Base-by-base conservation (phyloP, 92 coral and sea anemone genomes). In the Parazoanthus atlanticus region DNA sequence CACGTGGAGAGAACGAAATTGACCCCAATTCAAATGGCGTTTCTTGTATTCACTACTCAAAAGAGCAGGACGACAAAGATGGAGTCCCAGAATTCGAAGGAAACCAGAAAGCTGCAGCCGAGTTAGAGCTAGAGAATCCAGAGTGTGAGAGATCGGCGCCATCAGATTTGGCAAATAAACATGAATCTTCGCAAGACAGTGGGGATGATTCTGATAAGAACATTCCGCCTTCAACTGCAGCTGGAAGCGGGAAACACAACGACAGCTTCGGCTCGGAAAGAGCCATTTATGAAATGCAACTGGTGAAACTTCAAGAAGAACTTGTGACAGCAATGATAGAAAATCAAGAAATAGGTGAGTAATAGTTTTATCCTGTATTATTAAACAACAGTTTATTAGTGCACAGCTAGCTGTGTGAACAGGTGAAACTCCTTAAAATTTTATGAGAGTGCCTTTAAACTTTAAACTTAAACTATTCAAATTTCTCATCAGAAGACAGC, bases 281-380 rank as follows among this genome's bases (percentile, higher is more conserved):
- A 64, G 82, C 88, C 43, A 90, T 97, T 38, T 97, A 97, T 84
- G 99, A 97, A 89, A 92, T 93, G 91, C 99, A 97, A 88, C 93
- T 97, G 1, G 93, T 92, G 12, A 98, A 97, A 74, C 95, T 97
- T 25, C 99, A 97, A 69, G 99, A 97, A 86, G 98, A 97, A 74
- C 92, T 97, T 76, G 98, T 97, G 66, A 95, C 95, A 80, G 85
- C 95, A n/a, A 97, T 97, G 97, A 97, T 97, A n/a, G 89, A 93
- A 38, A 91, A 92, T 33, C 99, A 97, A 85, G 99, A 97, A 36
- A 89, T 90, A 88, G 88, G 99, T 97, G 84, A 88, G 95, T 67
- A 9, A 13, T 13, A 52, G 56, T 3, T 61, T 61, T 61, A 7
- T 61, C 2, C 9, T 61, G 69, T 19, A 61, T 52, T 52, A 52